These are phyloP conservation scores for Ylistrum balloti DNA, from an alignment of 1,140 invertebrate genomes.

Conservation along the genomic window DNA sequence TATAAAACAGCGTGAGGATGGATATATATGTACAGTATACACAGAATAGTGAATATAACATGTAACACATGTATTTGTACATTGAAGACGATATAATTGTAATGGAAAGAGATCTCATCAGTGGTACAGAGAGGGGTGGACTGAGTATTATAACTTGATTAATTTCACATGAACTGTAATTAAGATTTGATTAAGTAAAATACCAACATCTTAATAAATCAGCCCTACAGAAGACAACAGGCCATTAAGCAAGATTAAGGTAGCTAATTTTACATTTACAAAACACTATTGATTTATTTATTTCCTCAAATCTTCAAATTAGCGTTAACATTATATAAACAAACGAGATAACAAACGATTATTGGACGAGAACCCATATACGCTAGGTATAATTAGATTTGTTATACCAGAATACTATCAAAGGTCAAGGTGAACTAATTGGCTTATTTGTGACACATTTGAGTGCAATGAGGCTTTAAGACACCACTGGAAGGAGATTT, in stretches of 20 bases:
- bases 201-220: neutral
- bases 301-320: neutral
- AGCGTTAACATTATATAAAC: neutral
- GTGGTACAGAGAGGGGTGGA: too few relatives aligned
- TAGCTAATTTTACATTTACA: slow-evolving; percentile 21
- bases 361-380: neutral
- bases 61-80: too few relatives aligned
- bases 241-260: neutral
- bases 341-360: neutral
- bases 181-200: too few relatives aligned
- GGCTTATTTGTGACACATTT: slow-evolving; percentile 14
- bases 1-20: too few relatives aligned
- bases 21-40: too few relatives aligned
- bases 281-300: neutral
- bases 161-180: neutral
- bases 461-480: neutral
- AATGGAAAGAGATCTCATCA: neutral
- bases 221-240: neutral
- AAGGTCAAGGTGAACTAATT: neutral
- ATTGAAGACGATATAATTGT: too few relatives aligned
- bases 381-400: neutral
- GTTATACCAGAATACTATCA: neutral
- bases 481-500: neutral
- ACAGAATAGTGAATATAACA: too few relatives aligned
- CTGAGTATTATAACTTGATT: neutral